These are phyloP conservation scores for Acanthococcus lagerstroemiae DNA, from an alignment of 2,888 invertebrate genomes.

Conservation along the genomic window DNA sequence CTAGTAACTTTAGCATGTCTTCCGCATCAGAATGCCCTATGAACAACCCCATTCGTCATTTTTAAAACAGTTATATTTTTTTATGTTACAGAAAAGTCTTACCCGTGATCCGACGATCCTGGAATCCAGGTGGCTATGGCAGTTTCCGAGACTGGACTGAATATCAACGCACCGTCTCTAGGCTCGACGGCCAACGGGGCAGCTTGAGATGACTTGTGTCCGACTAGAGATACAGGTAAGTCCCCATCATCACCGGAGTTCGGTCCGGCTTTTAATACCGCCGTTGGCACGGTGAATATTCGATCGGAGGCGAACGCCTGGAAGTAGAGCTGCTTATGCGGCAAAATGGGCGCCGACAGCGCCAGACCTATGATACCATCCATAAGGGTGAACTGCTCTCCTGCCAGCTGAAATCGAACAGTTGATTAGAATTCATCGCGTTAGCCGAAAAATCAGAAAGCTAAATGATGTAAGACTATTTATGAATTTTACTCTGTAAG, in stretches of 20 bases:
- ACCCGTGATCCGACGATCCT: slow-evolving; percentile 60
- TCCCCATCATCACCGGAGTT: slow-evolving; percentile 54
- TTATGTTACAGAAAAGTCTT: too few species aligned
- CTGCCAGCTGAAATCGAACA: slow-evolving; percentile 47
- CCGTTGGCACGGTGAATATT: slow-evolving; percentile 65
- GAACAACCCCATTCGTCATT: too few species aligned
- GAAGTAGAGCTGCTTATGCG: slow-evolving; percentile 48
- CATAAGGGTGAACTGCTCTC: slow-evolving; percentile 57
- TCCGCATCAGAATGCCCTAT: too few species aligned
- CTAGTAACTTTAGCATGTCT: neutral
- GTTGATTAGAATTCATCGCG: neutral
- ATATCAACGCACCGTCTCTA: slow-evolving; percentile 61
- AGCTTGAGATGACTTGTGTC: slow-evolving; percentile 75
- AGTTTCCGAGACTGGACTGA: slow-evolving; percentile 69
- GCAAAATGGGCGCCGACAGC: slow-evolving; percentile 52
- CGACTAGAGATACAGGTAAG: slow-evolving; percentile 64
- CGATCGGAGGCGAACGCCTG: slow-evolving; percentile 66
- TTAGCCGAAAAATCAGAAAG: neutral
- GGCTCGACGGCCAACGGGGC: slow-evolving; percentile 62
- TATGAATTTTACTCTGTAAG: slow-evolving; percentile 41
- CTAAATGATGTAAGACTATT: neutral
- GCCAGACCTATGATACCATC: slow-evolving; percentile 63
- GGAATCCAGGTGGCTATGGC: slow-evolving; percentile 74
- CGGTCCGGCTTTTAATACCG: slow-evolving; percentile 62
- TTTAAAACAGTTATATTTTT: too few species aligned